Evolutionary conservation across 2,113 vertebrate species (phyloP).

Genomic region (Microcebus lehilahytsara): DNA sequence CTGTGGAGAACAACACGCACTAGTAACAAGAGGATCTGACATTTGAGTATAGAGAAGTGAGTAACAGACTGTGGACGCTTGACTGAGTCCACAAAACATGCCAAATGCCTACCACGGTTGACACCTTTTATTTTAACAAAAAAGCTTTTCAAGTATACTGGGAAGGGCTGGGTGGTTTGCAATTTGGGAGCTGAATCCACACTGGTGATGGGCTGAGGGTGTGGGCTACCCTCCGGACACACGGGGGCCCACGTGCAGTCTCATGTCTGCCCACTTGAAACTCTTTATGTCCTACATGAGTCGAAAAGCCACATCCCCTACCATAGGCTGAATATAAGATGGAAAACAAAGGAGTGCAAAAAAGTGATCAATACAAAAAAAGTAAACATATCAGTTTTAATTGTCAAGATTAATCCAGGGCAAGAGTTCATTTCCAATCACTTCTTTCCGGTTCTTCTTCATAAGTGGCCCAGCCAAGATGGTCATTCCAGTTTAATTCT

Average conservation of each 20-base stretch:
- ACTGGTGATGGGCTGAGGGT: conserved; percentile 69
- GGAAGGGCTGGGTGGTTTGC: conserved; percentile 49
- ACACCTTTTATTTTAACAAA: conserved; percentile 70
- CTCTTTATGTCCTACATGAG: conserved; percentile 75
- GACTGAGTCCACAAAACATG: conserved; percentile 73
- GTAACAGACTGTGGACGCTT: conserved; percentile 67
- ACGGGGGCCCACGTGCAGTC: neutral
- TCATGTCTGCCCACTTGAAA: conserved; percentile 76
- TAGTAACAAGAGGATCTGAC: conserved; percentile 48
- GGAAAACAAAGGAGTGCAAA: conserved; percentile 86
- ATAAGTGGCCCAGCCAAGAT: conserved; percentile 81
- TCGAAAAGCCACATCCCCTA: conserved; percentile 82
- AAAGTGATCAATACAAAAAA: conserved; percentile 85
- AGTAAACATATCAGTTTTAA: conserved; percentile 88
- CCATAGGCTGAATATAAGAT: conserved; percentile 82
- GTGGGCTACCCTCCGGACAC: conserved; percentile 61
- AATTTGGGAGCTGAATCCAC: conserved; percentile 72
- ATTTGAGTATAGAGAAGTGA: conserved; percentile 78
- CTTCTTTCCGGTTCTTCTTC: conserved; percentile 81
- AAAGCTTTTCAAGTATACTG: conserved; percentile 73
- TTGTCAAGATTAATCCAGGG: conserved; percentile 91
- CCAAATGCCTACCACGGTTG: conserved; percentile 71
- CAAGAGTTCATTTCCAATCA: conserved; percentile 85
- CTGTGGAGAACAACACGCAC: conserved; percentile 57
- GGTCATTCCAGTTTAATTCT: conserved; percentile 81